These are phyloP conservation scores for Ariopsis seemanni DNA, from an alignment of 2,113 vertebrate species.

Conservation along the genomic window DNA sequence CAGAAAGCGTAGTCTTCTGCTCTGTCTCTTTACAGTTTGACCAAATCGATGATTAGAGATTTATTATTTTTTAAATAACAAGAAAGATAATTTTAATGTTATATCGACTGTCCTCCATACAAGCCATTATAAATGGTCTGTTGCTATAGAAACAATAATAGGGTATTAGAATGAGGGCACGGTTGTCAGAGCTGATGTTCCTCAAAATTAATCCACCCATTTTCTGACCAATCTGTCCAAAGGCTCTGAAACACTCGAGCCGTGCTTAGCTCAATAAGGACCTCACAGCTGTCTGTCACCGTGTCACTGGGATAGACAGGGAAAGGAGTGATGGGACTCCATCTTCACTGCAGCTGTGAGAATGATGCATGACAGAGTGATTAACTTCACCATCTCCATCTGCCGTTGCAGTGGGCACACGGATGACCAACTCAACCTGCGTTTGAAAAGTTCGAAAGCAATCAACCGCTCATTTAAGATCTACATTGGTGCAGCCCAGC, in stretches of 20 bases:
- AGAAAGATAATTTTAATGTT: neutral
- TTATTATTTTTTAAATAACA: neutral
- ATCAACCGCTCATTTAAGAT: neutral
- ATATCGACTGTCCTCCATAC: neutral
- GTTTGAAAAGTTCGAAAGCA: neutral
- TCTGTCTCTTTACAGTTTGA: neutral
- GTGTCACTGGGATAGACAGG: slow-evolving; percentile 36
- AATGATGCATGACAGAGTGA: slow-evolving; percentile 51
- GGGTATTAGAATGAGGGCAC: neutral
- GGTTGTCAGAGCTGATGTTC: neutral
- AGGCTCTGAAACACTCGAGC: slow-evolving; percentile 26
- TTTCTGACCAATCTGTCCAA: slow-evolving; percentile 8
- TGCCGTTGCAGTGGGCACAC: slow-evolving; percentile 1
- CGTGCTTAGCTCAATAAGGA: slow-evolving; percentile 54
- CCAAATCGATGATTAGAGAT: neutral
- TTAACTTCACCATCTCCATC: slow-evolving; percentile 26
- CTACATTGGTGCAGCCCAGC: neutral
- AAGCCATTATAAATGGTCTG: neutral
- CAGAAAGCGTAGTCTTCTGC: neutral
- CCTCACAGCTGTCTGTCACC: slow-evolving; percentile 35
- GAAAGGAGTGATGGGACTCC: slow-evolving; percentile 37
- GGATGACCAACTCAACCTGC: neutral
- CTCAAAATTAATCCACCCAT: neutral
- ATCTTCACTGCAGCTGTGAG: slow-evolving; percentile 17
- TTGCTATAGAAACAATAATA: slow-evolving; percentile 1